phyloP scores from a whole-genome alignment of 64 coral and sea anemone species.

The Montipora sp. region DNA sequence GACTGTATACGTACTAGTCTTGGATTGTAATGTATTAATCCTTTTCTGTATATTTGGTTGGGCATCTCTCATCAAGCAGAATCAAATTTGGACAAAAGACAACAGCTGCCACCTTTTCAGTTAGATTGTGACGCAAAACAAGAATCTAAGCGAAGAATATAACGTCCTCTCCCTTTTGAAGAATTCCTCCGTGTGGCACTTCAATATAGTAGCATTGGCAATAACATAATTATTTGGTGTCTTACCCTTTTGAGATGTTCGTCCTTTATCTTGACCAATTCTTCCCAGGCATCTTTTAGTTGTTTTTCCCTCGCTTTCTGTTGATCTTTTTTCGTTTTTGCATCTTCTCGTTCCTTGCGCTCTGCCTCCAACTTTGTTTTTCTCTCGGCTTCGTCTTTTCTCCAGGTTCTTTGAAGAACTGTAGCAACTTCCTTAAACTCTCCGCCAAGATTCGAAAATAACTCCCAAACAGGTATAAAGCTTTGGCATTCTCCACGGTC shows the following conservation, averaged over 20 bases:
- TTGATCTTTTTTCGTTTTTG: background rate
- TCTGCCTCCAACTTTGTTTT: background rate
- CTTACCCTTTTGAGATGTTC: conserved; percentile 4
- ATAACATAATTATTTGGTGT: background rate
- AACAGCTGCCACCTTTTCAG: too few relatives aligned
- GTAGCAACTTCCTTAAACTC: background rate
- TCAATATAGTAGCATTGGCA: too few relatives aligned
- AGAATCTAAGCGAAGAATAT: too few relatives aligned
- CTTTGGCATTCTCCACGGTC: too few relatives aligned
- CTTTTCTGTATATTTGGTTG: too few relatives aligned
- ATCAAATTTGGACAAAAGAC: too few relatives aligned
- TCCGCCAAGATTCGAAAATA: conserved; percentile 14
- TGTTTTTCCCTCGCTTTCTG: background rate
- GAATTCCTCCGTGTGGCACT: too few relatives aligned
- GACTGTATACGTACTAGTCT: too few relatives aligned
- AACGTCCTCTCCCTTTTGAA: too few relatives aligned
- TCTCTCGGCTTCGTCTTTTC: conserved; percentile 13
- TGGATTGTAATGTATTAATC: too few relatives aligned
- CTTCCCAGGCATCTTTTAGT: background rate
- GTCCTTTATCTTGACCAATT: background rate
- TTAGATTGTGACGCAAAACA: too few relatives aligned
- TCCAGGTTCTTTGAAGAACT: conserved; percentile 32
- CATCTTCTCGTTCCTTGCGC: background rate
- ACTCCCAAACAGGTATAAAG: conserved; percentile 58
- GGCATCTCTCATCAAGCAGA: too few relatives aligned